These are phyloP conservation scores for Achatina immaculata DNA, from an alignment of 1,140 invertebrate genomes.

Conservation along the genomic window DNA sequence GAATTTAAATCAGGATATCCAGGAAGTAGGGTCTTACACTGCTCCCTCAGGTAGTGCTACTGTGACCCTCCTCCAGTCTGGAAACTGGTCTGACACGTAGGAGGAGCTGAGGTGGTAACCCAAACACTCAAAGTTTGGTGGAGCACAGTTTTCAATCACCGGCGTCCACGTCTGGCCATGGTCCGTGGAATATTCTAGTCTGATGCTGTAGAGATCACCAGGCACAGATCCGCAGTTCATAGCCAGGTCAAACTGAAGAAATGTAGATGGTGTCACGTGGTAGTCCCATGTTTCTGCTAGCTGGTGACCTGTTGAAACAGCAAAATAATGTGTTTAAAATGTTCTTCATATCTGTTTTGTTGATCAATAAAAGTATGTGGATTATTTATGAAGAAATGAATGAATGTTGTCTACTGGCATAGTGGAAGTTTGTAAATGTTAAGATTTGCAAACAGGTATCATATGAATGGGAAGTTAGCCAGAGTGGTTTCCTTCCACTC, in stretches of 20 bases:
- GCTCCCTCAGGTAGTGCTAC: constrained; percentile 67
- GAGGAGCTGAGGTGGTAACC: constrained; percentile 70
- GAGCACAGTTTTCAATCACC: constrained; percentile 69
- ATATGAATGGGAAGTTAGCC: too few species aligned
- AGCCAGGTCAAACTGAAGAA: constrained; percentile 72
- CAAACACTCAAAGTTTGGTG: constrained; percentile 69
- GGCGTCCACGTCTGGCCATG: constrained; percentile 70
- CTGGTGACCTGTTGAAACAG: constrained; percentile 47
- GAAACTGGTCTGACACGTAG: constrained; percentile 67
- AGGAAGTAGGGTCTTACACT: constrained; percentile 69
- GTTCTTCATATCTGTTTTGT: not conserved
- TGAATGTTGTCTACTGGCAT: too few species aligned
- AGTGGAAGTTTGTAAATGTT: too few species aligned
- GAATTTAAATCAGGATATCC: too few species aligned
- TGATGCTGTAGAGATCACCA: constrained; percentile 59
- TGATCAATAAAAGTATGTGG: not conserved
- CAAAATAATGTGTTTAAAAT: not conserved
- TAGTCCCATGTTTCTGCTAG: constrained; percentile 73
- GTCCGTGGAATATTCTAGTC: constrained; percentile 71
- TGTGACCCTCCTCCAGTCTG: constrained; percentile 71
- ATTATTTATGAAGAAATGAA: too few species aligned
- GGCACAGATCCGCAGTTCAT: constrained; percentile 68
- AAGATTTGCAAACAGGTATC: too few species aligned
- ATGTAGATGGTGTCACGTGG: constrained; percentile 68
- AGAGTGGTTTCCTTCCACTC: too few species aligned